phyloP scores from a whole-genome alignment of 2,797 vertebrate species.

The Phataginus tetradactyla region DNA sequence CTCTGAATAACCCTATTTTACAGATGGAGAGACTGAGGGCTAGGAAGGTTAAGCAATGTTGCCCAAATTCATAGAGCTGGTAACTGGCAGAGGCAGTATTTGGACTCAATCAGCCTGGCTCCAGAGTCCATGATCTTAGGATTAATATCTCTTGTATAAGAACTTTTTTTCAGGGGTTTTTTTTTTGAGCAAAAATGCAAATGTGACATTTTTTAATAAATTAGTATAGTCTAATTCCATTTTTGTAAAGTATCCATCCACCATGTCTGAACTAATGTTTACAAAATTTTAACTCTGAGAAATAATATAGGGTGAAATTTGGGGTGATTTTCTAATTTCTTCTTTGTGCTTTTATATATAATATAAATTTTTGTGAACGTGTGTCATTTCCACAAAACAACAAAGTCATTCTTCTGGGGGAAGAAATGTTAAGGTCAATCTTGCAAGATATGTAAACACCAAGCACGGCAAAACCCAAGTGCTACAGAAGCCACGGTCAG shows the following conservation, averaged over 20 bases:
- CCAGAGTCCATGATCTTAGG: neutral
- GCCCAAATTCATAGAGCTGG: neutral
- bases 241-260: constrained; percentile 34
- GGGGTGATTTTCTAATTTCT: neutral
- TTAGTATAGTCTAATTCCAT: neutral
- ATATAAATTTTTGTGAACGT: neutral
- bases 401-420: neutral
- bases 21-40: neutral
- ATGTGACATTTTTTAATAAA: neutral
- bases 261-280: neutral
- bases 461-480: neutral
- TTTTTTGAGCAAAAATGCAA: neutral
- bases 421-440: neutral
- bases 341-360: constrained; percentile 2
- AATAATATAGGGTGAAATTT: constrained; percentile 12
- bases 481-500: neutral
- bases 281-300: constrained; percentile 24
- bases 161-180: neutral
- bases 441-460: neutral
- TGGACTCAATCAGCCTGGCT: neutral
- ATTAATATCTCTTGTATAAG: neutral
- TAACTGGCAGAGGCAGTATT: neutral
- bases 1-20: neutral
- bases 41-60: neutral
- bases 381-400: neutral